Evolutionary conservation across 2,888 invertebrate genomes (phyloP).

Genomic region (Cryptus armator): DNA sequence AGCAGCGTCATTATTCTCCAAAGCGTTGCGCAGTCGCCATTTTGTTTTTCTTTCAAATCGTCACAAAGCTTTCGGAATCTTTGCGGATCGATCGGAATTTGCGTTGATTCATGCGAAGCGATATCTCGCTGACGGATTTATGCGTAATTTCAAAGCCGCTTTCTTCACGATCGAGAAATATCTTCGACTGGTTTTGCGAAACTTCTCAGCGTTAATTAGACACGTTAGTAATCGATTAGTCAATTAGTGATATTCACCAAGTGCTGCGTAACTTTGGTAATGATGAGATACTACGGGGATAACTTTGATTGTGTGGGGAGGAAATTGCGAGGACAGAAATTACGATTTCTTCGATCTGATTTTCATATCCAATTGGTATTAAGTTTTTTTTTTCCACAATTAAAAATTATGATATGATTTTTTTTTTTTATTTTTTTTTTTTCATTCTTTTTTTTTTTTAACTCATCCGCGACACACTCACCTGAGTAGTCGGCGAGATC

Average conservation of each 20-base stretch:
- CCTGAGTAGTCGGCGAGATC: slow-evolving; percentile 79
- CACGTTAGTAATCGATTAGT: slow-evolving; percentile 16
- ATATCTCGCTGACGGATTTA: slow-evolving; percentile 4
- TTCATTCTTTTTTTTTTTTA: not conserved
- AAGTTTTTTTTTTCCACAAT: slow-evolving; percentile 1
- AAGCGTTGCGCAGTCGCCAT: not conserved
- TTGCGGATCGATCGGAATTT: not conserved
- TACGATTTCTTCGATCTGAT: slow-evolving; percentile 28
- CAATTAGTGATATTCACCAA: slow-evolving; percentile 7
- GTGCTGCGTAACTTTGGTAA: not conserved
- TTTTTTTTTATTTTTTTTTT: slow-evolving; percentile 17
- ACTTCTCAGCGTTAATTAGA: not conserved
- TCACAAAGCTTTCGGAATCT: not conserved
- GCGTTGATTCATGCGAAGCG: slow-evolving; percentile 37
- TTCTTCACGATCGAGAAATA: not conserved
- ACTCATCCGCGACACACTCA: slow-evolving; percentile 72
- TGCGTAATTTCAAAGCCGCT: slow-evolving; percentile 8
- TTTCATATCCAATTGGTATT: not conserved
- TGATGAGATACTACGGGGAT: not conserved
- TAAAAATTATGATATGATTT: not conserved
- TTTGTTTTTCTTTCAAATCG: not conserved
- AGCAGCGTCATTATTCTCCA: not conserved
- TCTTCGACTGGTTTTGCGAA: not conserved
- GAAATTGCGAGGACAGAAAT: slow-evolving; percentile 61
- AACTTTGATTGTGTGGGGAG: not conserved